Percentiles rank a stretch among this genome's conserved stretches.
Evolutionary conservation across 2,113 vertebrate species (phyloP).

Genomic region (Neogobius melanostomus): DNA sequence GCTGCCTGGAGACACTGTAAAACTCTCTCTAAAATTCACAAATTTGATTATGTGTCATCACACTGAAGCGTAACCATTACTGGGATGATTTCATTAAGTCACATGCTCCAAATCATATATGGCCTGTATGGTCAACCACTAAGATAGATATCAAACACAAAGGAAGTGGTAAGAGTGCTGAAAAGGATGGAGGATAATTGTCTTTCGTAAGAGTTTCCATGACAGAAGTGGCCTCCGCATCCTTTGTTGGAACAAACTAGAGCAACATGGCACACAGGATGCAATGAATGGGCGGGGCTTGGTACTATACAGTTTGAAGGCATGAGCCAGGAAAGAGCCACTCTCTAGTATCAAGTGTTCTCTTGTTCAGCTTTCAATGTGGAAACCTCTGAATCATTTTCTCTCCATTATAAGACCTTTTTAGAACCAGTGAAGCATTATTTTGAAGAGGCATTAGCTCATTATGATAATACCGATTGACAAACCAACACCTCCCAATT

Average conservation of each 20-base stretch:
- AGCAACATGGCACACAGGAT: constrained; percentile 54
- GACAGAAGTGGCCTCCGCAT: constrained; percentile 58
- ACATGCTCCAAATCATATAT: constrained; percentile 46
- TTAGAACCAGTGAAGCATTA: neutral
- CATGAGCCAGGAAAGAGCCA: constrained; percentile 50
- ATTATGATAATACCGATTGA: constrained; percentile 9
- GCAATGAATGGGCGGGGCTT: constrained; percentile 32
- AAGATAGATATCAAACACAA: constrained; percentile 57
- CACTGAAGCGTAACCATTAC: constrained; percentile 52
- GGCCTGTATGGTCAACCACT: constrained; percentile 52
- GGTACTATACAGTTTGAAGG: constrained; percentile 26
- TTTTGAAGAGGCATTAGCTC: constrained; percentile 5
- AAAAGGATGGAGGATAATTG: constrained; percentile 44
- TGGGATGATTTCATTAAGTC: constrained; percentile 54
- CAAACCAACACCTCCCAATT: neutral
- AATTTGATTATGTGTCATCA: constrained; percentile 31
- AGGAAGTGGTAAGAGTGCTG: constrained; percentile 49
- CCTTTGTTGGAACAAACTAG: constrained; percentile 42
- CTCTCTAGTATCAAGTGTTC: constrained; percentile 26
- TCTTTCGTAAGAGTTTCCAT: constrained; percentile 76
- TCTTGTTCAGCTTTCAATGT: constrained; percentile 21
- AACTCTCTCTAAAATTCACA: constrained; percentile 33
- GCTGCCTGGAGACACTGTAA: constrained; percentile 36
- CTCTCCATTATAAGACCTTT: constrained; percentile 17
- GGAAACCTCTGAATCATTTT: constrained; percentile 32